Base-by-base conservation (phyloP, 2,797 vertebrate genomes). In the Bradypodion ventrale region DNA sequence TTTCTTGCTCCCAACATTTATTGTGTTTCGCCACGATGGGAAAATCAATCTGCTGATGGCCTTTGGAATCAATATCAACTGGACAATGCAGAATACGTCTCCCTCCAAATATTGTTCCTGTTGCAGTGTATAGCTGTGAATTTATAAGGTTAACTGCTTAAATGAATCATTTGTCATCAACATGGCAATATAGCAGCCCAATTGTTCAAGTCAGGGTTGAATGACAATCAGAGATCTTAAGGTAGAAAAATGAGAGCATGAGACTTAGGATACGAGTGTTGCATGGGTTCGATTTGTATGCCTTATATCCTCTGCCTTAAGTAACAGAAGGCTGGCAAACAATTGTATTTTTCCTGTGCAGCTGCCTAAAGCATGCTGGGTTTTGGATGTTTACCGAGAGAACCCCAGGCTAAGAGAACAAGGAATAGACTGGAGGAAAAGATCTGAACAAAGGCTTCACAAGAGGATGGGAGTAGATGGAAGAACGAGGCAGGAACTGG, bases 1-100 rank as follows among this genome's bases (percentile, higher is more conserved):
- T 49, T 69, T 35, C n/a, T 59, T 5, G 9, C 10, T 49, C 72
- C 73, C 9, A 69, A 3, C 85, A 40, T 88, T 91, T 90, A 59
- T 87, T 90, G 91, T 82, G 86, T 77, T 89, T 83, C 69, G 73
- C 88, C 87, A 68, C 56, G 87, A 87, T 76, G 89, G 49, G 68
- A 92, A 90, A 92, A 94, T 88, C 85, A 89, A 90, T 89, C 72
- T 89, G 72, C 82, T 90, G 68, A 85, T 89, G 77, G 78, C 89
- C 87, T 91, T 56, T 87, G 88, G 85, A 90, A 75, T 90, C 83
- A 86, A 91, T 88, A 87, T 89, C 89, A 44, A 56, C 69, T 65
- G 82, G 90, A 75, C 77, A 84, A 87, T 77, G 82, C 21, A 75
- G 62, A 75, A 92, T 73, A 87, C 76, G 0, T 77, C 82, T 87